Conservation (phyloP, 2,113 vertebrate genomes). For the Eira barbara region DNA sequence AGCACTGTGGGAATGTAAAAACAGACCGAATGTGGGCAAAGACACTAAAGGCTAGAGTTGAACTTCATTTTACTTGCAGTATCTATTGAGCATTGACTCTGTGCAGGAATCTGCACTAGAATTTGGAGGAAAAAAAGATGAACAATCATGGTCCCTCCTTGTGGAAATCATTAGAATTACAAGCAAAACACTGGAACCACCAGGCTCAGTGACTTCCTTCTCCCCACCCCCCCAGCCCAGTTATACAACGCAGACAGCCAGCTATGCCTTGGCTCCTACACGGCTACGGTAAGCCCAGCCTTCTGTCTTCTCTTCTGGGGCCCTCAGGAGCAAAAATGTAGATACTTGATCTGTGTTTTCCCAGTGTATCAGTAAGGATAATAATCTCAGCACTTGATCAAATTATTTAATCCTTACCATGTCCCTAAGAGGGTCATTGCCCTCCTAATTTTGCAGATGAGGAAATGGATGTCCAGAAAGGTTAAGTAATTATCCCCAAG, state of each 20-base stretch:
- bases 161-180: not conserved
- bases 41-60: not conserved
- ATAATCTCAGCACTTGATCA: not conserved
- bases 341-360: not conserved
- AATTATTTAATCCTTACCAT: not conserved
- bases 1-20: not conserved
- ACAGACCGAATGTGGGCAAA: not conserved
- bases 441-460: not conserved
- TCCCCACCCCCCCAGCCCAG: not conserved
- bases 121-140: not conserved
- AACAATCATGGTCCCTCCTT: not conserved
- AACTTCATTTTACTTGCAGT: not conserved
- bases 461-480: not conserved
- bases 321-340: not conserved
- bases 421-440: not conserved
- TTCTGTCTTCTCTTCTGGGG: not conserved
- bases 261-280: rapidly evolving
- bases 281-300: not conserved
- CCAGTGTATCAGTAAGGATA: not conserved
- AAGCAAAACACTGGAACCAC: too few species aligned
- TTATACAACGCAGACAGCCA: rapidly evolving
- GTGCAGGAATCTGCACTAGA: not conserved
- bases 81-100: not conserved
- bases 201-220: not conserved
- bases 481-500: not conserved